A percentile compares a stretch with the other conserved stretches of the same genome.
Evolutionary conservation across 1,140 invertebrate species (phyloP).

Genomic region (Harpegnathos saltator): DNA sequence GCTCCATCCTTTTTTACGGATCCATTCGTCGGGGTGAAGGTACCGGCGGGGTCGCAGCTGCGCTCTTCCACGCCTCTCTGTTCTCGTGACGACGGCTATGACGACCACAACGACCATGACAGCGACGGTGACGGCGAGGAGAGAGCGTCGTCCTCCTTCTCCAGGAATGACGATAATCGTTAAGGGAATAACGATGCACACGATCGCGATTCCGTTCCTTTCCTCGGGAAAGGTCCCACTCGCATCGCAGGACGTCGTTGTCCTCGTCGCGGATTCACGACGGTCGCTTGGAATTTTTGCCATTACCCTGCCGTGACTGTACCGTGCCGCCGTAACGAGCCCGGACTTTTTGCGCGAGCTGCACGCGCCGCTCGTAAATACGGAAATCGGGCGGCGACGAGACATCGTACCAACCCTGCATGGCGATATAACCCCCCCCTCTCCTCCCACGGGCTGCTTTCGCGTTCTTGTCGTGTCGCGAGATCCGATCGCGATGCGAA

Average conservation of each 20-base stretch:
- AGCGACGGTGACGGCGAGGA: neutral
- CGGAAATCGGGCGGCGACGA: neutral
- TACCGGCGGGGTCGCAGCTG: slow-evolving; percentile 37
- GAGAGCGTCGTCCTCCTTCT: slow-evolving; percentile 13
- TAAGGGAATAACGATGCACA: slow-evolving; percentile 23
- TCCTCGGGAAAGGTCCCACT: neutral
- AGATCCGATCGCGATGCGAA: neutral
- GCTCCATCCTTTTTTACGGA: slow-evolving; percentile 25
- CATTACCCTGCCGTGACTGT: slow-evolving; percentile 12
- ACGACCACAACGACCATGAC: neutral
- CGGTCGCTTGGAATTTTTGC: slow-evolving; percentile 43
- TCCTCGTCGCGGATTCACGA: slow-evolving; percentile 10
- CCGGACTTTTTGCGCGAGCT: slow-evolving; percentile 14
- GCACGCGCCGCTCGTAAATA: slow-evolving; percentile 38
- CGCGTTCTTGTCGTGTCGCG: too few relatives aligned
- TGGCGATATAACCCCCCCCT: too few relatives aligned
- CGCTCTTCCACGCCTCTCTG: neutral
- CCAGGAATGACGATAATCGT: slow-evolving; percentile 58
- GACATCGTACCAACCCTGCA: too few relatives aligned
- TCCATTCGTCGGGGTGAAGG: slow-evolving; percentile 6
- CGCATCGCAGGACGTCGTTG: neutral
- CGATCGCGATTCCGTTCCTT: slow-evolving; percentile 28
- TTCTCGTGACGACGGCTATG: neutral
- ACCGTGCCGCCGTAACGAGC: slow-evolving; percentile 10
- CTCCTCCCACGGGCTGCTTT: too few relatives aligned